phyloP scores from a whole-genome alignment of 2,113 vertebrate genomes.

The Triplophysa tibetana region DNA sequence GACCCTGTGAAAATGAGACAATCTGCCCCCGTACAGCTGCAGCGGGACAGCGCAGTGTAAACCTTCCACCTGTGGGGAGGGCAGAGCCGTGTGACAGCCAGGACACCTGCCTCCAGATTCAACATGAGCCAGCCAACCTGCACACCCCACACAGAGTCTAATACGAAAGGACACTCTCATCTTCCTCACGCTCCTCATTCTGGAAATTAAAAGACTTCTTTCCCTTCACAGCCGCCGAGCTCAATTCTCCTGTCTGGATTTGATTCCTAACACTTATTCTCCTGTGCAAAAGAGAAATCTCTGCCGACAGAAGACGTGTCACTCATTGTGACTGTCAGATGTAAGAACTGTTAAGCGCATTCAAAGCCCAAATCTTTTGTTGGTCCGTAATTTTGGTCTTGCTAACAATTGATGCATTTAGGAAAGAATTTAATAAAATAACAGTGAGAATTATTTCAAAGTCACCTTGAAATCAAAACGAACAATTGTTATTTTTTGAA shows the following conservation, averaged over 20 bases:
- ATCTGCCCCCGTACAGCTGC: constrained; percentile 2
- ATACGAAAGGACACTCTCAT: constrained; percentile 69
- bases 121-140: constrained; percentile 68
- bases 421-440: not conserved
- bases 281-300: not conserved
- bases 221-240: constrained; percentile 52
- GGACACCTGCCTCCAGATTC: constrained; percentile 67
- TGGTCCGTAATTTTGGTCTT: not conserved
- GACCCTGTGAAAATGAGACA: constrained; percentile 19
- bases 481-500: no score
- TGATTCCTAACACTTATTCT: constrained; percentile 46
- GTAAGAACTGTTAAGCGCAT: not conserved
- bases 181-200: constrained; percentile 49
- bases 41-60: constrained; percentile 13
- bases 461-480: no score
- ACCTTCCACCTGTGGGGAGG: constrained; percentile 21
- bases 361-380: not conserved
- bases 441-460: not conserved
- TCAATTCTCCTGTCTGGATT: constrained; percentile 35
- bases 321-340: not conserved
- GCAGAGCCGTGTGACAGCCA: constrained; percentile 52
- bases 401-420: not conserved
- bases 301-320: not conserved
- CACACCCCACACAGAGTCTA: constrained; percentile 67
- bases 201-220: constrained; percentile 54